Base-by-base conservation (phyloP, 2,113 vertebrate genomes). In the Xenotilapia longispinis region DNA sequence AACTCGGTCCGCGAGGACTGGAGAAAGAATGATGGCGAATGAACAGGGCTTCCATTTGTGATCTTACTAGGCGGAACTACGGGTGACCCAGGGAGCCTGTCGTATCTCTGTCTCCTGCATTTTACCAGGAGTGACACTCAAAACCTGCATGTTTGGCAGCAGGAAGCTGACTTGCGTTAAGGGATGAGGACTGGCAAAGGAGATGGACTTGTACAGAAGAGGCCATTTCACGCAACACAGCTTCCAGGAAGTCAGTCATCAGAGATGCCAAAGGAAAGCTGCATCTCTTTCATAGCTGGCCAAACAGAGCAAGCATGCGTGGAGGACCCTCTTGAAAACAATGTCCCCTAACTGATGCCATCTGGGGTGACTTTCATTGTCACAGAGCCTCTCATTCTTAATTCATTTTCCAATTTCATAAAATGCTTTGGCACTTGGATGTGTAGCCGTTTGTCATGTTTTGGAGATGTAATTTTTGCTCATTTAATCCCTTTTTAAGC, bases 201-300 rank as follows among this genome's bases (percentile, higher is more conserved):
- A 81, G 87, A 87, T 80, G 57, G 33, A 87, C 83, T 91, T 83
- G 87, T 92, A 91, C 90, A 91, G 87, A 94, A 81, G 92, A 94
- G 93, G 88, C 91, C 90, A 95, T 96, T 95, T 96, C 93, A 95
- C 90, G 91, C 93, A 92, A 92, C 91, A 83, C 89, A 82, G 92
- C 90, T 86, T 95, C 88, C 92, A 93, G 92, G 92, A 95, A 92
- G 94, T 92, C 89, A 85, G 91, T 95, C 89, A 93, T 95, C 93
- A 93, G 88, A 86, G 89, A 94, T 90, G 91, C 91, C 88, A 91
- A 86, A 92, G 84, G 87, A 92, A 90, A 90, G 88, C 90, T 86
- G 85, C 81, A 53, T 93, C 89, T 94, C 91, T 95, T 93, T 95
- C 92, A 94, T 93, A 93, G 86, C 23, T 51, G 68, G 94, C 89